Evolutionary conservation across 2,797 vertebrate species (phyloP), one percentile per base, ranked within the genome.

Genomic region (Schizopygopsis malacanthus): DNA sequence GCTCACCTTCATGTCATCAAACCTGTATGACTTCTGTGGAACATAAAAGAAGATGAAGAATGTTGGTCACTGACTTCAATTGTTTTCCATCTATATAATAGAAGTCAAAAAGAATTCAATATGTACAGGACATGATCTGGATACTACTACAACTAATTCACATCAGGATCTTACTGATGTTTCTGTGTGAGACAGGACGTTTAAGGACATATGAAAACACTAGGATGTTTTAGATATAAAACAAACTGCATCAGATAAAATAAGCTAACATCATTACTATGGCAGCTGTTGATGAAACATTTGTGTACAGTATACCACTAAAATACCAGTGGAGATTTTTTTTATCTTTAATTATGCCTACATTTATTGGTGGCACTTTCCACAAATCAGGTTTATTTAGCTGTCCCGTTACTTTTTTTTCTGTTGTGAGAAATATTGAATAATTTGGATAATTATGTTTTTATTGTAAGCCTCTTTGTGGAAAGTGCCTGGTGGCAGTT

Each of bases 211-310:
- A 25, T 43, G 33, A 73, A 73, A 83, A 75, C 71, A 83, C 81
- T 76, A 75, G 45, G 69, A 45, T 71, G 12, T 80, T 81, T 39
- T 8, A 71, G 20, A n/a, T 45, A 20, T 16, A 28, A 61, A 6
- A 45, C 25, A 79, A 4, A 4, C 45, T 50, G 11, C 20, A 54
- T 50, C 73, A 47, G 61, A 85, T 80, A 15, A 65, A 54, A 88
- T 86, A 84, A 88, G 73, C 73, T 84, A 33, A 45, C 3, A 52
- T 45, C 6, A 47, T n/a, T 25, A 56, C 61, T 79, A 65, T 61
- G 84, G 81, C 81, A 89, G 81, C 83, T 85, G 65, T 83, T 87
- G 1, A 71, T 63, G 1, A 16, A 47, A 83, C 7, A 65, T 45
- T 50, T 61, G 45, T 80, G 11, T 81, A 80, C 39, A 16, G 73